phyloP scores from a whole-genome alignment of 2,888 invertebrate species.

The Rhyacophila evoluta region DNA sequence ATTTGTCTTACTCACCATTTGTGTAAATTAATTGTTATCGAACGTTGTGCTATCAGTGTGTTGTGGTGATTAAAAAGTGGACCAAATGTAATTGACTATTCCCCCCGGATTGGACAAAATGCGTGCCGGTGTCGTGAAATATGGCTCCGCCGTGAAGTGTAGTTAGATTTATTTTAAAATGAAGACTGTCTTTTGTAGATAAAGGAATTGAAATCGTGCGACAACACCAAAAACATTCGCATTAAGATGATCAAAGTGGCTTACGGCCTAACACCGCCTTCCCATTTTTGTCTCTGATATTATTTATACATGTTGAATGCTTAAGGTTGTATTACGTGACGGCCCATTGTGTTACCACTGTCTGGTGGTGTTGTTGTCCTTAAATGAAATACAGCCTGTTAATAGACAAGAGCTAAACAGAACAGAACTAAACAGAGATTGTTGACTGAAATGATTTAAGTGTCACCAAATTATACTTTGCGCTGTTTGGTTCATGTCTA shows the following conservation, averaged over 20 bases:
- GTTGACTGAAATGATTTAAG: too few relatives aligned
- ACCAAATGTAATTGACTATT: conserved; percentile 4
- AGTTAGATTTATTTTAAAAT: conserved; percentile 5
- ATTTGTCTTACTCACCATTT: background rate
- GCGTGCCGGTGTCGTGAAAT: background rate
- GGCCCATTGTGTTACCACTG: background rate
- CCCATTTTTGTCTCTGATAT: background rate
- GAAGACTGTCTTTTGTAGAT: conserved; percentile 24
- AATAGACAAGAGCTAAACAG: too few relatives aligned
- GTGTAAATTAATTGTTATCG: background rate
- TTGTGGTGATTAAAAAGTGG: background rate
- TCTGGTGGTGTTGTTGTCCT: background rate
- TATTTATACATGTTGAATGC: background rate
- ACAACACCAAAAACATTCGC: conserved; percentile 7
- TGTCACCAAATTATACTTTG: too few relatives aligned
- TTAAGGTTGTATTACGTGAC: background rate
- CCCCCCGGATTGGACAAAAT: conserved; percentile 7
- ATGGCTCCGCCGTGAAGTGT: background rate
- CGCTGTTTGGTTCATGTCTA: too few relatives aligned
- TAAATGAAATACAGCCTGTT: background rate
- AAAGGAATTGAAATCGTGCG: background rate
- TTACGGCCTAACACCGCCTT: background rate
- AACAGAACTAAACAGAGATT: too few relatives aligned
- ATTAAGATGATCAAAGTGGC: background rate
- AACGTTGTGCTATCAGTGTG: conserved; percentile 13